Evolutionary conservation across 2,113 vertebrate genomes (phyloP).

Genomic region (Apaloderma vittatum): DNA sequence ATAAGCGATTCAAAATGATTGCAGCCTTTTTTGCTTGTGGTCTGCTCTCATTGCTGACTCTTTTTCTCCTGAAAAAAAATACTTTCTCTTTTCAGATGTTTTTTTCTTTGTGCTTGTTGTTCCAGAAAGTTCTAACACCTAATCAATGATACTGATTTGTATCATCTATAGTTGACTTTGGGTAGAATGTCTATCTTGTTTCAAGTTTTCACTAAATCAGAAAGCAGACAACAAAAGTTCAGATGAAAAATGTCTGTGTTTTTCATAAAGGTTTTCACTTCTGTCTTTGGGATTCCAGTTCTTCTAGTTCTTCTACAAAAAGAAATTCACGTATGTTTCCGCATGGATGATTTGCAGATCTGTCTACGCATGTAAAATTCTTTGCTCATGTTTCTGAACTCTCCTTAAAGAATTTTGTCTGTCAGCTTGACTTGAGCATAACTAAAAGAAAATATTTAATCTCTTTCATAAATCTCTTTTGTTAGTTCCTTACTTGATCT

Average conservation of each 20-base stretch:
- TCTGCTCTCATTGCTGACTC: neutral
- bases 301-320: neutral
- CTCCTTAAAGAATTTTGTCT: neutral
- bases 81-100: neutral
- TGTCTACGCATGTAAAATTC: neutral
- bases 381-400: neutral
- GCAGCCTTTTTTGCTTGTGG: neutral
- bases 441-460: neutral
- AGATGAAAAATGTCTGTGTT: neutral
- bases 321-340: neutral
- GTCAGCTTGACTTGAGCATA: neutral
- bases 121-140: neutral
- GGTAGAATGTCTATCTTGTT: neutral
- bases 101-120: neutral
- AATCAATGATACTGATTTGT: neutral
- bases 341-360: neutral
- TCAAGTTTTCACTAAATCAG: neutral
- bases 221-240: neutral
- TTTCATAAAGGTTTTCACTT: neutral
- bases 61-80: neutral
- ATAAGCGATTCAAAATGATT: neutral
- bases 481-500: neutral
- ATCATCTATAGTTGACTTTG: neutral
- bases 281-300: neutral
- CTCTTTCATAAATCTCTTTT: neutral